Conservation (phyloP, 2,888 invertebrate genomes). For the Masnerella sp. region DNA sequence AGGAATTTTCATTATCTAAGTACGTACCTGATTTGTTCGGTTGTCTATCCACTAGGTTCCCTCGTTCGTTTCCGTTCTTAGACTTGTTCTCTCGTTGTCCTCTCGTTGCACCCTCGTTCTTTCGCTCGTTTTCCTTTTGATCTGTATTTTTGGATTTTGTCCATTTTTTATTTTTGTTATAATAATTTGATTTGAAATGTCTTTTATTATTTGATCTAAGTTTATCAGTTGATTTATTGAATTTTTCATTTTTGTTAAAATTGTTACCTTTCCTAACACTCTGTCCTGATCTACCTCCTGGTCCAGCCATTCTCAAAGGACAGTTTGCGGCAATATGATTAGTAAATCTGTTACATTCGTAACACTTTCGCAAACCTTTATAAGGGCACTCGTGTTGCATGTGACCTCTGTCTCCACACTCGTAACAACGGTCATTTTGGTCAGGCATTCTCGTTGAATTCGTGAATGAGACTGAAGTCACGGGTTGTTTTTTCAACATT, state of each 20-base stretch:
- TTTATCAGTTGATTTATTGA: background rate
- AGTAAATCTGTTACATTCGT: slow-evolving; percentile 24
- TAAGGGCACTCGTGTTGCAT: slow-evolving; percentile 41
- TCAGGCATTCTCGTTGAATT: background rate
- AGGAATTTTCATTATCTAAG: background rate
- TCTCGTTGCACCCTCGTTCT: background rate
- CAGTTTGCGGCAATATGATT: slow-evolving; percentile 9
- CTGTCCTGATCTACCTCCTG: background rate
- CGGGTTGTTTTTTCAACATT: background rate
- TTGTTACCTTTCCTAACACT: background rate
- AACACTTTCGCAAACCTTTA: slow-evolving; percentile 35
- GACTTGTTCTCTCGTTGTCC: background rate
- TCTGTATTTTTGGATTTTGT: background rate
- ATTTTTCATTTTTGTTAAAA: slow-evolving; percentile 1
- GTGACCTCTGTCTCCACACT: slow-evolving; percentile 15
- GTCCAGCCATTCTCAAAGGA: background rate
- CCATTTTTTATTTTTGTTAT: slow-evolving; percentile 7
- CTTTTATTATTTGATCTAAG: background rate
- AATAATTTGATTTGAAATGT: slow-evolving; percentile 7
- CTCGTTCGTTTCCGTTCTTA: background rate
- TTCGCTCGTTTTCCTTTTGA: slow-evolving; percentile 29
- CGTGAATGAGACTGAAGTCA: slow-evolving; percentile 1
- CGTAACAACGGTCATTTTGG: slow-evolving; percentile 1
- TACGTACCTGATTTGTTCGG: background rate
- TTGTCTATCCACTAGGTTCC: background rate